Evolutionary conservation across 2,888 invertebrate genomes (phyloP), one percentile per base, ranked within the genome.

Genomic region (Apoda limacodes): DNA sequence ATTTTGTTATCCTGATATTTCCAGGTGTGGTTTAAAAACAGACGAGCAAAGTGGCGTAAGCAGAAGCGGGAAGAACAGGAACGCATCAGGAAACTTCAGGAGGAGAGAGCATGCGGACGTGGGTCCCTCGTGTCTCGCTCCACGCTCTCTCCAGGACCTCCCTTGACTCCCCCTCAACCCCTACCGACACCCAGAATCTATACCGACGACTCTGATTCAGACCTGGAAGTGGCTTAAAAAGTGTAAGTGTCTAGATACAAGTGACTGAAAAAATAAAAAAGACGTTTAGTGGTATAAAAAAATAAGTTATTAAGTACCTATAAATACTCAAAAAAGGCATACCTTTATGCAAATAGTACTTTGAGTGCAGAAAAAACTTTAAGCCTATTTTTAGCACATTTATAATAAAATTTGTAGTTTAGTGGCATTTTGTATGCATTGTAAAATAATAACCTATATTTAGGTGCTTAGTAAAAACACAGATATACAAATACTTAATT

Each of bases 1-100:
- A 24, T 30, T 2, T n/a, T n/a, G n/a, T n/a, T n/a, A 7, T 15
- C 20, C 13, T 35, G 3, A 60, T 61, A 50, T 53, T 81, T 78
- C 9, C 82, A 96, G 96, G 96, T 96, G 7, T 96, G 96, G 96
- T 96, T 96, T 75, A 96, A 96, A 75, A 96, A 96, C 66, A 86
- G 96, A 11, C 85, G 96, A 21, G 96, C 96, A 47, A 97, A 96
- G 82, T 96, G 95, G 95, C 87, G 96, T 46, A 96, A 96, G 60
- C 95, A 95, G 64, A 95, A 95, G 64, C 87, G 95, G 2, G 96
- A 90, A 62, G 89, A 92, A 63, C 89, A 92, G 68, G 90, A 92
- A 68, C 78, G 92, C 36, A 76, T 92, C 47, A 84, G 93, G 36
- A 91, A 92, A 68, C 65, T 93, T 39, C 92, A 92, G 59, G 89